Evolutionary conservation across 2,113 vertebrate species (phyloP).

Genomic region (Periophthalmus modestus): DNA sequence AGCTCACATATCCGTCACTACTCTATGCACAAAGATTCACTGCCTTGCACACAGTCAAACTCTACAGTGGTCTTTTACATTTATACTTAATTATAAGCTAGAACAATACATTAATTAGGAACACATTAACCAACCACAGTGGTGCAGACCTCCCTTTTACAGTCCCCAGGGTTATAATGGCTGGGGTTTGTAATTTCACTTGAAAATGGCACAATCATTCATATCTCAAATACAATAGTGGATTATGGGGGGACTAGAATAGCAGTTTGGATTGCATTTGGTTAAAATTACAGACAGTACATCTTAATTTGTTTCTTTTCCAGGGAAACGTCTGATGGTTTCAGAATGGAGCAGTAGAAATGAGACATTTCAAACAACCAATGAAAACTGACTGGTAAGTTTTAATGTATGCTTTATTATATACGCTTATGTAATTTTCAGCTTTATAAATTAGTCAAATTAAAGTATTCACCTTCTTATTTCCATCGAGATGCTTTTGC

Average conservation of each 20-base stretch:
- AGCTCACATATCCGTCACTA: slow-evolving; percentile 37
- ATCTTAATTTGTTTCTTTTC: neutral
- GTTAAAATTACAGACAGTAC: neutral
- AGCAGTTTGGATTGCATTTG: no score
- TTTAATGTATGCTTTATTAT: neutral
- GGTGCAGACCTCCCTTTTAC: no score
- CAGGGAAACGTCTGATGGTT: neutral
- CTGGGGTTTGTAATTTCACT: neutral
- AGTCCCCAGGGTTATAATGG: no score
- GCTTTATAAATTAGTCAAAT: neutral
- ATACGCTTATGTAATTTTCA: neutral
- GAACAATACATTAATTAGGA: neutral
- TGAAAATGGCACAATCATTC: neutral
- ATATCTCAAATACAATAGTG: no score
- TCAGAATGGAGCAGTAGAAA: neutral
- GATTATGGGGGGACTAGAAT: no score
- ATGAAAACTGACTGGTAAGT: neutral
- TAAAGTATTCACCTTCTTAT: neutral
- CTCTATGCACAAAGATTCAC: slow-evolving; percentile 23
- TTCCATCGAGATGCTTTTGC: neutral
- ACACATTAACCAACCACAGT: neutral
- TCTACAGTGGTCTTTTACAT: no score
- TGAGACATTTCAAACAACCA: neutral
- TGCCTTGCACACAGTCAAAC: slow-evolving; percentile 3
- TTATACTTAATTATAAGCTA: neutral